Base-by-base conservation (phyloP, 2,888 invertebrate genomes). In the Iselma pallidipennis region DNA sequence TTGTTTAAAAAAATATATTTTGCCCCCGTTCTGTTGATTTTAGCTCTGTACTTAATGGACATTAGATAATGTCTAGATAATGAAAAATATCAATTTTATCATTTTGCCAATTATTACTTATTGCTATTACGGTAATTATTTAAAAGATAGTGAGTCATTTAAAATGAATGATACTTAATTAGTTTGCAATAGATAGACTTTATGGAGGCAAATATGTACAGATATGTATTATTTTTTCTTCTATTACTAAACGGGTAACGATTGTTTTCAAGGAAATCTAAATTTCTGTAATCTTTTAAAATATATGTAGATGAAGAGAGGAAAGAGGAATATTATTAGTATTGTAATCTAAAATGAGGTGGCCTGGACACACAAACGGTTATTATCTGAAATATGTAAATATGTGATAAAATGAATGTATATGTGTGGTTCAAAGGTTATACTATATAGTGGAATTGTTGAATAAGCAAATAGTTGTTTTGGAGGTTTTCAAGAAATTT, bases 301-400 rank as follows among this genome's bases (percentile, higher is more conserved):
- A n/a, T n/a, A n/a, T n/a, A n/a, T n/a, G n/a, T n/a, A n/a, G n/a
- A n/a, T n/a, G n/a, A n/a, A n/a, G n/a, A n/a, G n/a, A 29, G 29
- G 29, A 29, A 29, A 29, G 2, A 33, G 12, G 16, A 5, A 16
- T 37, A 42, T 42, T 10, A 6, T 19, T 42, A 42, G 19, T 42
- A 21, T 19, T 42, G 42, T 42, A 42, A 42, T 42, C 42, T 42
- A 3, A 19, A 42, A 42, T 42, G 42, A 42, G 42, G 42, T 42
- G 42, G 42, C 19, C 51, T 26, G 51, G 31, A 51, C 29, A 26
- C 26, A 50, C 26, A 51, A 51, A 51, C 25, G 12, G 50, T 16
- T 51, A 26, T 51, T 51, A 51, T 51, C 51, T n/a, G 4, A 31
- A 51, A 12, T 26, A 51, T 51, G 51, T 51, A 51, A 51, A 51